Percentiles rank a stretch among this genome's conserved stretches.
Evolutionary conservation across 2,888 invertebrate genomes (phyloP).

Genomic region (Platynereis dumerilii): DNA sequence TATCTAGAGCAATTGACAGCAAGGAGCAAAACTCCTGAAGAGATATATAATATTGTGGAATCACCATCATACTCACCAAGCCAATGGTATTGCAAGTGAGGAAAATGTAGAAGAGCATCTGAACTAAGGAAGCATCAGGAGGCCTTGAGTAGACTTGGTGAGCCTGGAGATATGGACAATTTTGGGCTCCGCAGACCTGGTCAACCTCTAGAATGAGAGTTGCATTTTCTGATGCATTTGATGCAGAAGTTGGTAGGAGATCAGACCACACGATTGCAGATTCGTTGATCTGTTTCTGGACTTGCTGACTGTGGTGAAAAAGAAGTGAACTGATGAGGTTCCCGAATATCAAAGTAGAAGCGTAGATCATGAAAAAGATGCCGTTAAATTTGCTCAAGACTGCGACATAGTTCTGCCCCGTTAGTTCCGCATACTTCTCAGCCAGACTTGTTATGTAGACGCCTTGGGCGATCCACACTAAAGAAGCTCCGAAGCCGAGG

Average conservation of each 20-base stretch:
- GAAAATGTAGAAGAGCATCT: not conserved
- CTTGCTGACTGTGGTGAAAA: not conserved
- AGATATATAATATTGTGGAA: no score
- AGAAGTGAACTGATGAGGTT: not conserved
- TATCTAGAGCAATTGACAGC: no score
- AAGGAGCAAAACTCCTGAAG: no score
- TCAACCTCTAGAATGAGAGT: not conserved
- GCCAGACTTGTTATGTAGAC: not conserved
- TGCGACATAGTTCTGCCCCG: not conserved
- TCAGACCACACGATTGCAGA: no score
- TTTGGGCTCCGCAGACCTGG: conserved; percentile 1
- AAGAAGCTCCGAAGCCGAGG: not conserved
- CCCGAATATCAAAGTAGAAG: not conserved
- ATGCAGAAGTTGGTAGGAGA: no score
- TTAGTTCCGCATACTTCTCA: not conserved
- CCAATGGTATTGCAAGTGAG: not conserved
- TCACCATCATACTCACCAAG: not conserved
- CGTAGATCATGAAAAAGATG: not conserved
- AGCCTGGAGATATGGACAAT: not conserved
- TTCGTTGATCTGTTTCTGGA: no score
- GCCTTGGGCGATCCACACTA: conserved; percentile 5
- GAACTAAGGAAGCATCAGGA: not conserved
- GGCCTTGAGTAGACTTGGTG: not conserved
- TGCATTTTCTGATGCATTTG: no score
- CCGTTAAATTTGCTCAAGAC: conserved; percentile 1